Evolutionary conservation across 92 coral and sea anemone genomes (phyloP).

Genomic region (Scolanthus callimorphus): DNA sequence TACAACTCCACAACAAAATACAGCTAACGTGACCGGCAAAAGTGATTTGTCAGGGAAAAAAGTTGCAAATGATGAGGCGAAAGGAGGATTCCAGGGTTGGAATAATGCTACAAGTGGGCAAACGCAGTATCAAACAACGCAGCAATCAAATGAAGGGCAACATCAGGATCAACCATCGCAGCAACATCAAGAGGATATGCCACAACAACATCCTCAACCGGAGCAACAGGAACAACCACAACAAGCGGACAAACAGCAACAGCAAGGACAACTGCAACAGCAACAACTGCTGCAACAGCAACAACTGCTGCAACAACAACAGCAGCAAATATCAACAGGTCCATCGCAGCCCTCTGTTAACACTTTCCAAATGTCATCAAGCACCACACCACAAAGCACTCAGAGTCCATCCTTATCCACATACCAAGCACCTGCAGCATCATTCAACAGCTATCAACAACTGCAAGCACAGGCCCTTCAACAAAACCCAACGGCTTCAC

Average conservation of each 20-base stretch:
- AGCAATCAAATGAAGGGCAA: constrained; percentile 4
- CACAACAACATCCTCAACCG: constrained; percentile 3
- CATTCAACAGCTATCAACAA: no score
- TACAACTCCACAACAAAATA: no score
- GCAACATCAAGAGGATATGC: neutral
- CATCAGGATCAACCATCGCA: neutral
- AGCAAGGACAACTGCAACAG: neutral
- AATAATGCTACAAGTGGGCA: no score
- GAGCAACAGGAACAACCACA: constrained; percentile 2
- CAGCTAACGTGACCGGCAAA: no score
- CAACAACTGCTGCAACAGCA: constrained; percentile 2
- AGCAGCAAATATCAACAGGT: neutral
- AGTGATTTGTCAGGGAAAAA: no score
- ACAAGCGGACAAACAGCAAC: neutral
- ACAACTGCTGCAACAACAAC: neutral
- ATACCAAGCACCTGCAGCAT: no score
- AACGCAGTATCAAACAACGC: neutral
- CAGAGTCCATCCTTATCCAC: no score
- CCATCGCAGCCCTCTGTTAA: no score
- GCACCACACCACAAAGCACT: no score
- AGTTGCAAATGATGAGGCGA: no score
- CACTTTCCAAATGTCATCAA: no score
- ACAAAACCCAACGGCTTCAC: constrained; percentile 6
- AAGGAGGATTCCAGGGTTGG: no score
- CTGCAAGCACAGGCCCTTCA: neutral